Evolutionary conservation across 2,113 vertebrate species (phyloP), one percentile per base, ranked within the genome.

Genomic region (Parotia lawesii): DNA sequence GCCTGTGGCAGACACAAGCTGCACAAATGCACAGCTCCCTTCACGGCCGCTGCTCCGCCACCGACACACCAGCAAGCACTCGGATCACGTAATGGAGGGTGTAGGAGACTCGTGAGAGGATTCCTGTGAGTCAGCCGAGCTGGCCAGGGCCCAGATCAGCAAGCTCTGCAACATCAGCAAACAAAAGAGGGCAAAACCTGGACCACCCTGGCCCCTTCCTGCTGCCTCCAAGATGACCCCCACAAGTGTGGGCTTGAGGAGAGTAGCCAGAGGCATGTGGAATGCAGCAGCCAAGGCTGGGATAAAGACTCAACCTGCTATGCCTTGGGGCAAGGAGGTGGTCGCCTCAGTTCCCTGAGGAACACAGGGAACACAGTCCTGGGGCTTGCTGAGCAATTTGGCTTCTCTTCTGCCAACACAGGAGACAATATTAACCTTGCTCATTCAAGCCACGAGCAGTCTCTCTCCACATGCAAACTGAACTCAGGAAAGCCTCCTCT

Each of bases 11-110:
- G 51, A 60, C 57, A 6, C 22, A 19, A 24, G 62, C 79, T 57
- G n/a, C 69, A 90, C 47, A 94, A 95, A 60, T 51, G 87, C 87
- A 67, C 93, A 91, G 73, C 73, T 94, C 65, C 84, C 84, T 90
- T 80, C 91, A 69, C 8, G 2, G 85, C 67, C 3, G 1, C 77
- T 57, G 92, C 81, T 76, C 77, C 1, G 12, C 2, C 1, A n/a
- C 60, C 1, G 3, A 50, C 89, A 85, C 5, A 7, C 84, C n/a
- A 25, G 78, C 65, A 72, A 87, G 85, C 53, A 29, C 87, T 79
- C 1, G 0, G 50, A 89, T 58, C 95, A 87, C 94, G 95, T 92
- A 96, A 96, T 93, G 92, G 92, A 96, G 94, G 94, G 90, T 93
- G 92, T 23, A 93, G 72, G 78, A 96, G 85, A 76, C 66, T 87